These are phyloP conservation scores for Barnardius zonarius DNA, from an alignment of 2,113 vertebrate species.

Conservation along the genomic window DNA sequence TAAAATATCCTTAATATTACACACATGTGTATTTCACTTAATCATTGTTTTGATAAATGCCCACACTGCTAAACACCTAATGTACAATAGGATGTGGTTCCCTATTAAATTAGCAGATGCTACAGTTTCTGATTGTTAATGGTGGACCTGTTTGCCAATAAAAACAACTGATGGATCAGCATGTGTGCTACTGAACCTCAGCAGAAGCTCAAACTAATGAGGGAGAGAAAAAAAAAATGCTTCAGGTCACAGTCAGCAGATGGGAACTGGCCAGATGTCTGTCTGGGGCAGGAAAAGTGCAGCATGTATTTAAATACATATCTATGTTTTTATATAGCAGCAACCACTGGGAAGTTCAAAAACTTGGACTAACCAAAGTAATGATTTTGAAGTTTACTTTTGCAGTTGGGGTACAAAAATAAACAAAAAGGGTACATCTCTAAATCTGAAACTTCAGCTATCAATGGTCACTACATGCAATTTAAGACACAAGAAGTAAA, in stretches of 20 bases:
- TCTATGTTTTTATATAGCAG: slow-evolving; percentile 20
- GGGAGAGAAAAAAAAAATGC: slow-evolving; percentile 33
- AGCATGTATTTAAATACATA: slow-evolving; percentile 49
- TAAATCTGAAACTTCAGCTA: not conserved
- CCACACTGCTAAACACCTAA: slow-evolving; percentile 46
- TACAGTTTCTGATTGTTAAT: slow-evolving; percentile 52
- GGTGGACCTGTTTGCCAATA: slow-evolving; percentile 48
- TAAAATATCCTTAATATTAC: slow-evolving; percentile 36
- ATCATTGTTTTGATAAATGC: slow-evolving; percentile 50
- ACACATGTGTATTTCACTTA: slow-evolving; percentile 22
- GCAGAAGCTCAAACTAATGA: slow-evolving; percentile 54
- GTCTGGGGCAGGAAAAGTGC: slow-evolving; percentile 60
- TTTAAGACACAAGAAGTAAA: not conserved
- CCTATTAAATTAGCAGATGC: slow-evolving; percentile 58
- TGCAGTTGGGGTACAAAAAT: not conserved
- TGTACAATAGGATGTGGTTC: slow-evolving; percentile 49
- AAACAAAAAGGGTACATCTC: not conserved
- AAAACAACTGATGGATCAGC: slow-evolving; percentile 59
- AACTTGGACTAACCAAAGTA: not conserved
- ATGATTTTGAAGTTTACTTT: slow-evolving; percentile 21
- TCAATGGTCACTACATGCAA: not conserved
- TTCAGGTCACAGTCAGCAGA: slow-evolving; percentile 65
- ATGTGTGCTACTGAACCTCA: slow-evolving; percentile 57
- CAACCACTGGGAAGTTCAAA: slow-evolving; percentile 19
- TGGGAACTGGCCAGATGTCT: slow-evolving; percentile 63